Conservation (phyloP, 2,888 invertebrate genomes). For the Junonia oenone region DNA sequence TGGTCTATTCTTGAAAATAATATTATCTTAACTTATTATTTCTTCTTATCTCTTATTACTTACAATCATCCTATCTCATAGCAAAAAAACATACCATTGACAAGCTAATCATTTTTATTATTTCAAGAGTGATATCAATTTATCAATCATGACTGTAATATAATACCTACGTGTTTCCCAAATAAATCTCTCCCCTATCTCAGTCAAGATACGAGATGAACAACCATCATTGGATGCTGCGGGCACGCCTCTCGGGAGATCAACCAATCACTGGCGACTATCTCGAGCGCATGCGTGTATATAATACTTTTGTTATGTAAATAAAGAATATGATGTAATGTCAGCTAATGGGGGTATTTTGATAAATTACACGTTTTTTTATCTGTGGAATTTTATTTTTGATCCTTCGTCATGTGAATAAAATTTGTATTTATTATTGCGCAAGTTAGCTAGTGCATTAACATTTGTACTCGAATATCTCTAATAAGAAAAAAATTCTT, state of each 20-base stretch:
- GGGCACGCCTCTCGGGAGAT: conserved; percentile 43
- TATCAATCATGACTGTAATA: not conserved
- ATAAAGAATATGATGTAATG: conserved; percentile 17
- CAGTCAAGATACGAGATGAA: conserved; percentile 31
- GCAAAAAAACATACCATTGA: not conserved
- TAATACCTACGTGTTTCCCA: conserved; percentile 1
- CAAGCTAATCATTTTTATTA: not conserved
- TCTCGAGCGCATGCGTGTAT: conserved; percentile 32
- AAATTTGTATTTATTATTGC: no score
- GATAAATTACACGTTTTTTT: not conserved
- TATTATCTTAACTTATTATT: not conserved
- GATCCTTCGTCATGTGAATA: no score
- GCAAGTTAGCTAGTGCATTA: no score
- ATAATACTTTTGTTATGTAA: conserved; percentile 15
- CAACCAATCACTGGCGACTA: conserved; percentile 43
- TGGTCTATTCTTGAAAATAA: no score
- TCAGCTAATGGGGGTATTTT: conserved; percentile 5
- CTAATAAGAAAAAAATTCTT: no score
- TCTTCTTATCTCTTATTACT: not conserved
- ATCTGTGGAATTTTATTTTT: not conserved
- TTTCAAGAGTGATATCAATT: not conserved
- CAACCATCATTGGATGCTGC: conserved; percentile 57
- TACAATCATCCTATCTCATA: no score
- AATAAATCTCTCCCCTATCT: conserved; percentile 33
- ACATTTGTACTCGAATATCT: no score